phyloP scores from a whole-genome alignment of 2,888 invertebrate species.

The Eristalinus aeneus region DNA sequence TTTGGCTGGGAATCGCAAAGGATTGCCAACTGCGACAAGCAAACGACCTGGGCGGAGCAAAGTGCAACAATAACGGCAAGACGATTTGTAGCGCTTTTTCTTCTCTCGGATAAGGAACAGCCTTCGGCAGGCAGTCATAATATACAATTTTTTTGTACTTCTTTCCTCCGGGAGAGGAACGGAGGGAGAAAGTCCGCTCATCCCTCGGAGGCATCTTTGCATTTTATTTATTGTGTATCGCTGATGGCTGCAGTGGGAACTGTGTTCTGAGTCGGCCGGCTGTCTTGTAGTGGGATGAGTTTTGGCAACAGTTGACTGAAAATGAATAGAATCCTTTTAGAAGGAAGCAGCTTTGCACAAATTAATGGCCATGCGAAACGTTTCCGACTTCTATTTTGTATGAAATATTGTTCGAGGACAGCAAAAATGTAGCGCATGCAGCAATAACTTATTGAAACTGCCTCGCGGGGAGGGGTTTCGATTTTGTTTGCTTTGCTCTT shows the following conservation, averaged over 20 bases:
- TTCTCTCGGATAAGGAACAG: conserved; percentile 1
- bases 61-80: conserved; percentile 59
- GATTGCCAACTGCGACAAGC: conserved; percentile 45
- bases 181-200: conserved; percentile 7
- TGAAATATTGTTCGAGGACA: background rate
- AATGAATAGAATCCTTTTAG: background rate
- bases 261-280: conserved; percentile 5
- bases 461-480: background rate
- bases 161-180: background rate
- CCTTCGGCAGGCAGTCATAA: conserved; percentile 34
- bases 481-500: background rate
- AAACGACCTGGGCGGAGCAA: conserved; percentile 44
- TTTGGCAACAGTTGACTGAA: conserved; percentile 48
- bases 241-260: conserved; percentile 38
- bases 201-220: conserved; percentile 32
- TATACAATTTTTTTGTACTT: background rate
- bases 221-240: conserved; percentile 33
- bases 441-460: background rate
- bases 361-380: conserved; percentile 6
- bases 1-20: conserved; percentile 31
- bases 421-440: background rate
- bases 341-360: conserved; percentile 13
- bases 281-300: conserved; percentile 2
- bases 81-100: conserved; percentile 63
- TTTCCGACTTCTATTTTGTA: background rate